Evolutionary conservation across 1,140 invertebrate genomes (phyloP).

Genomic region (Cecropterus lyciades): DNA sequence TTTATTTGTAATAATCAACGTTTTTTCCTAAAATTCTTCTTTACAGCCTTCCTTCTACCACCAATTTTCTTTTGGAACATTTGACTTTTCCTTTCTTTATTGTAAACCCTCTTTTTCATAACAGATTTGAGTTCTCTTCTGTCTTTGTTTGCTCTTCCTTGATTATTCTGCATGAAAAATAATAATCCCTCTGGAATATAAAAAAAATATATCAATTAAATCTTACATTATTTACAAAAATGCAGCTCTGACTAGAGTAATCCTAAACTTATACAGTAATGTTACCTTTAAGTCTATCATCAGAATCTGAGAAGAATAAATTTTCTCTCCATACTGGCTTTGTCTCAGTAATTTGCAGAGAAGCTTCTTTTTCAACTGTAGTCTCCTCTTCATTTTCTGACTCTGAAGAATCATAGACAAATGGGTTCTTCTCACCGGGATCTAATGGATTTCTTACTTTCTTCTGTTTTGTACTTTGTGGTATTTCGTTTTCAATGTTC

Average conservation of each 20-base stretch:
- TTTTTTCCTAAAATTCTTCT: slow-evolving; percentile 67
- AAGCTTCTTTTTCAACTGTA: slow-evolving; percentile 42
- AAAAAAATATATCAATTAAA: slow-evolving; percentile 18
- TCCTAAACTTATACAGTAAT: no score
- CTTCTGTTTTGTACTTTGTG: slow-evolving; percentile 54
- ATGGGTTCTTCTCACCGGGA: slow-evolving; percentile 82
- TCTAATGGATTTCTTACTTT: slow-evolving; percentile 75
- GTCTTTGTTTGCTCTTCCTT: slow-evolving; percentile 72
- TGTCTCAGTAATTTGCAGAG: slow-evolving; percentile 43
- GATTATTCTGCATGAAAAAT: slow-evolving; percentile 82
- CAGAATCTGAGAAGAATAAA: slow-evolving; percentile 84
- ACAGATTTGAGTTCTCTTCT: slow-evolving; percentile 85
- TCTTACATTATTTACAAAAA: no score
- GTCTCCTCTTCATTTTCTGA: slow-evolving; percentile 81
- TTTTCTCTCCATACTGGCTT: slow-evolving; percentile 81
- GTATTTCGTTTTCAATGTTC: slow-evolving; percentile 51
- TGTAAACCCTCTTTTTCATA: slow-evolving; percentile 86
- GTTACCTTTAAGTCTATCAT: slow-evolving; percentile 85
- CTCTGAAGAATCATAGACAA: slow-evolving; percentile 87
- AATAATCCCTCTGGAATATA: slow-evolving; percentile 84
- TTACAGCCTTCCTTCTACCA: slow-evolving; percentile 68
- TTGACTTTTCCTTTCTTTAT: slow-evolving; percentile 84
- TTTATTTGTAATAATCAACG: slow-evolving; percentile 44
- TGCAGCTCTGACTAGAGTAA: no score
- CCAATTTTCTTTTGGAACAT: slow-evolving; percentile 82